phyloP scores from a whole-genome alignment of 2,888 invertebrate species.

The Apotomis turbidana region DNA sequence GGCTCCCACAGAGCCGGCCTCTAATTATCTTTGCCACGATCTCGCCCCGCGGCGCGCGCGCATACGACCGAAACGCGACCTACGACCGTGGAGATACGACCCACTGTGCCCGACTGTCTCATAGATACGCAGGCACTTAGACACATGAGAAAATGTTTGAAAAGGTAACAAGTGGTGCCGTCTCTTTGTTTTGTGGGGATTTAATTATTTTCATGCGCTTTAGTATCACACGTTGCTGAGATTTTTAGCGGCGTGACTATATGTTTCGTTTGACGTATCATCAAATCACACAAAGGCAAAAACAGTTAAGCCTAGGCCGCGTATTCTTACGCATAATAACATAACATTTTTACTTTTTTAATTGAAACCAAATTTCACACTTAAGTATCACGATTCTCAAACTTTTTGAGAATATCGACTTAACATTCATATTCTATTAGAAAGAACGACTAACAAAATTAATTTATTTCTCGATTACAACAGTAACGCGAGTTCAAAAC shows the following conservation, averaged over 20 bases:
- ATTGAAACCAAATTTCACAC: conserved; percentile 70
- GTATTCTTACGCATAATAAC: background rate
- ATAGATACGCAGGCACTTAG: conserved; percentile 53
- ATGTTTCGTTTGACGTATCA: background rate
- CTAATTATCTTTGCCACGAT: conserved; percentile 83
- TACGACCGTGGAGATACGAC: conserved; percentile 47
- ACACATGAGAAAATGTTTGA: conserved; percentile 78
- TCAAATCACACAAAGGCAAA: background rate
- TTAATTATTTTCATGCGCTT: conserved; percentile 60
- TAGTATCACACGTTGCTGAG: conserved; percentile 29
- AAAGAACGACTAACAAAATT: conserved; percentile 80
- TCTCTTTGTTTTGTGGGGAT: conserved; percentile 79
- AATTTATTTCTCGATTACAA: conserved; percentile 83
- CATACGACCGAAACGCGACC: conserved; percentile 50
- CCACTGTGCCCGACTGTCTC: conserved; percentile 45
- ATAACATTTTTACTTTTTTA: background rate
- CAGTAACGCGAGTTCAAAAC: conserved; percentile 76
- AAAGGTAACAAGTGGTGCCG: conserved; percentile 74
- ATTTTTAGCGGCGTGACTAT: background rate
- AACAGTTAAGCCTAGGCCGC: too few species aligned
- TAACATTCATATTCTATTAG: conserved; percentile 73
- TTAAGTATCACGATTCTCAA: conserved; percentile 66
- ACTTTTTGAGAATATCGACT: conserved; percentile 60
- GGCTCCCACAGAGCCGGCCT: conserved; percentile 82
- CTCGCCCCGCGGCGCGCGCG: conserved; percentile 73